phyloP scores from a whole-genome alignment of 1,140 invertebrate species.

The Cataglyphis hispanica region DNA sequence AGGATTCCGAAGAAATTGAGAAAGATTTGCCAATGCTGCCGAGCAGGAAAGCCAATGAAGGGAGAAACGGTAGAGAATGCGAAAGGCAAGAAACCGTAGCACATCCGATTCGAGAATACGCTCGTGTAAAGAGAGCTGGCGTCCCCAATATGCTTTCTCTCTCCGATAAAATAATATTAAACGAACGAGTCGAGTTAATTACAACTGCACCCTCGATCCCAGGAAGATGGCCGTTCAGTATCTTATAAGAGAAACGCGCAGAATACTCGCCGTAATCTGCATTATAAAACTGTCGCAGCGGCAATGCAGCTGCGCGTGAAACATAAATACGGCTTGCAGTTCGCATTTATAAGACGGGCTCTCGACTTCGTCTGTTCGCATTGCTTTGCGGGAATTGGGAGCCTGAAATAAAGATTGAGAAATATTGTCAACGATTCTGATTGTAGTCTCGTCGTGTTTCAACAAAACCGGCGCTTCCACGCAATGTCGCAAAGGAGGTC shows the following conservation, averaged over 20 bases:
- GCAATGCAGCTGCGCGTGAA: slow-evolving; percentile 64
- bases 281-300: slow-evolving; percentile 71
- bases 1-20: slow-evolving; percentile 78
- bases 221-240: slow-evolving; percentile 25
- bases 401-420: neutral
- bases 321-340: slow-evolving; percentile 43
- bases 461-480: neutral
- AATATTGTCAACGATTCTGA: slow-evolving; percentile 19
- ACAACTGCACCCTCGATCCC: neutral
- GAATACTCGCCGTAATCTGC: slow-evolving; percentile 62
- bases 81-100: slow-evolving; percentile 34
- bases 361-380: neutral
- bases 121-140: slow-evolving; percentile 41
- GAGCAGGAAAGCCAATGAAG: slow-evolving; percentile 56
- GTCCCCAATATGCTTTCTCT: neutral
- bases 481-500: neutral
- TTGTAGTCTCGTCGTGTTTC: neutral
- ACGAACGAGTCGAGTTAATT: slow-evolving; percentile 62
- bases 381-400: neutral
- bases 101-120: slow-evolving; percentile 46
- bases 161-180: slow-evolving; percentile 74
- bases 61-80: slow-evolving; percentile 22
- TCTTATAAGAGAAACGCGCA: slow-evolving; percentile 21
- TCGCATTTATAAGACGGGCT: slow-evolving; percentile 14
- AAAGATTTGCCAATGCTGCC: slow-evolving; percentile 74